Conservation (phyloP, 2,797 vertebrate species). For the Gymnoscopelus braueri region DNA sequence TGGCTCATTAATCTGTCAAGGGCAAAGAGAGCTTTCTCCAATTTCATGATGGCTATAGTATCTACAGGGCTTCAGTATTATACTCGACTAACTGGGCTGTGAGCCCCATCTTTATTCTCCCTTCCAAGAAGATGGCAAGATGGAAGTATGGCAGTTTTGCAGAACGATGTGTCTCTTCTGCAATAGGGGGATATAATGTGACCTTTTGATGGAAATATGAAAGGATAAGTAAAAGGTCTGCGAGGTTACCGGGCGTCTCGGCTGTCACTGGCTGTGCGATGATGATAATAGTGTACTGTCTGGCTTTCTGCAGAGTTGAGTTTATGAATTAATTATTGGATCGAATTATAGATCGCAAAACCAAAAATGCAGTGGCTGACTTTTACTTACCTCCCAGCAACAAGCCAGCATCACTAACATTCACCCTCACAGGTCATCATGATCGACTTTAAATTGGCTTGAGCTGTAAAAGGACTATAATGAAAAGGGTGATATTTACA, state of each 20-base stretch:
- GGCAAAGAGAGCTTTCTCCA: too few relatives aligned
- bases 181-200: conserved; percentile 22
- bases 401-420: too few relatives aligned
- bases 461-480: too few relatives aligned
- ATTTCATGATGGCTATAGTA: not conserved
- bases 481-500: too few relatives aligned
- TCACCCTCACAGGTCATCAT: too few relatives aligned
- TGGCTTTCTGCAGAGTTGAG: not conserved
- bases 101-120: not conserved
- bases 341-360: not conserved
- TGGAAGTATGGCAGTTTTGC: conserved; percentile 25
- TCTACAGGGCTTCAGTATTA: conserved; percentile 9
- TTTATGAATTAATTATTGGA: not conserved
- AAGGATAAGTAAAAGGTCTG: conserved; percentile 61
- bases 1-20: not conserved
- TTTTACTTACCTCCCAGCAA: not conserved
- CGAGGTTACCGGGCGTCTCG: conserved; percentile 37
- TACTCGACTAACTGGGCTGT: not conserved
- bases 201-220: conserved; percentile 58
- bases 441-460: too few relatives aligned
- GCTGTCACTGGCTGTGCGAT: not conserved
- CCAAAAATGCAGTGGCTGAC: not conserved
- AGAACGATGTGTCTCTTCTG: conserved; percentile 34
- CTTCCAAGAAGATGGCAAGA: conserved; percentile 26
- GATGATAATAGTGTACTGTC: conserved; percentile 15